phyloP scores from a whole-genome alignment of 2,113 vertebrate genomes.

The Chionomys nivalis region DNA sequence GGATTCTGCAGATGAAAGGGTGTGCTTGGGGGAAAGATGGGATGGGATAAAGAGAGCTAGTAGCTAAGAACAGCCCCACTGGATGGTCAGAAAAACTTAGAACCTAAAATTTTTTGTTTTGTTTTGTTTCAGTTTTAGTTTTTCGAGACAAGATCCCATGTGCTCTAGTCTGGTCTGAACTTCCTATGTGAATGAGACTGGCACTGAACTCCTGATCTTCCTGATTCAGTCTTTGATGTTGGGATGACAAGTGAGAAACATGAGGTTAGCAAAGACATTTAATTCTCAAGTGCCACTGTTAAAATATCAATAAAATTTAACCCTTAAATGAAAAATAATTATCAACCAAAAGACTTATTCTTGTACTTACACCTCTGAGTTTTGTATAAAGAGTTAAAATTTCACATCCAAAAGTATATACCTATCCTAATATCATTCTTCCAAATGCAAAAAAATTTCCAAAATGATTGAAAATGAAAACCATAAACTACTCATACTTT shows the following conservation, averaged over 20 bases:
- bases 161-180: neutral
- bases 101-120: neutral
- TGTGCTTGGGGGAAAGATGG: too few relatives aligned
- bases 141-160: neutral
- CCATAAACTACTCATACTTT: constrained; percentile 19
- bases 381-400: constrained; percentile 48
- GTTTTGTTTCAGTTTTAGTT: neutral
- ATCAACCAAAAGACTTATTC: neutral
- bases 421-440: neutral
- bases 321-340: constrained; percentile 14
- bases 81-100: too few relatives aligned
- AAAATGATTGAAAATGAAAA: constrained; percentile 47
- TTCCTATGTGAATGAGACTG: neutral
- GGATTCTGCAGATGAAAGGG: too few relatives aligned
- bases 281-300: neutral
- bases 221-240: neutral
- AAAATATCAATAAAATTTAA: constrained; percentile 7
- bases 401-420: neutral
- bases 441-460: constrained; percentile 11
- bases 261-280: neutral
- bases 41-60: too few relatives aligned
- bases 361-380: neutral
- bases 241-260: neutral
- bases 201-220: neutral
- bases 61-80: too few relatives aligned